A percentile compares a stretch with the other conserved stretches of the same genome.
Evolutionary conservation across 2,113 vertebrate genomes (phyloP).

Genomic region (Xenus cinereus): DNA sequence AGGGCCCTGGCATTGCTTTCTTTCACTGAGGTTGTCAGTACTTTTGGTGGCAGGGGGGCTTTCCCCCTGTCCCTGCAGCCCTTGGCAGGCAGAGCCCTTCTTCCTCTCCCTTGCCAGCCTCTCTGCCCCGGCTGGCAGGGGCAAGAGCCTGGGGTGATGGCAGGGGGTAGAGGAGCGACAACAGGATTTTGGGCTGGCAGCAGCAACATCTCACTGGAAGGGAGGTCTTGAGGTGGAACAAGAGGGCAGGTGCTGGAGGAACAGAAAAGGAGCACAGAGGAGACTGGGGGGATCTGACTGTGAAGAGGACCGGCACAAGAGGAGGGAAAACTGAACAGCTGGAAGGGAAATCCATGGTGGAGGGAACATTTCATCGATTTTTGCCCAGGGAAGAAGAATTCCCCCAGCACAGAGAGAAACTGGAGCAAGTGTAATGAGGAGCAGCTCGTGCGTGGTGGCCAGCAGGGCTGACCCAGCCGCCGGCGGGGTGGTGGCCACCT

Average conservation of each 20-base stretch:
- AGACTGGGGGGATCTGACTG: not conserved
- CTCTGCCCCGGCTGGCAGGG: not conserved
- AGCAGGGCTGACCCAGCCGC: not conserved
- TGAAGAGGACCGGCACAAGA: not conserved
- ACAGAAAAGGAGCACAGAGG: not conserved
- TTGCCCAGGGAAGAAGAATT: not conserved
- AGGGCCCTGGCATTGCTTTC: not conserved
- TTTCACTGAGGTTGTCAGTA: not conserved
- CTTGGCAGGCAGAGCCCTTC: not conserved
- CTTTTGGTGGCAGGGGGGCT: not conserved
- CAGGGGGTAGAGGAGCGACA: accelerated
- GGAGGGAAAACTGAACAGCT: not conserved
- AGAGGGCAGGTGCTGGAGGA: accelerated
- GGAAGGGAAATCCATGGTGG: not conserved
- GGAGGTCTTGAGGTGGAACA: not conserved
- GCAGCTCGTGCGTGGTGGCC: accelerated
- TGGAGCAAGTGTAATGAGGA: not conserved
- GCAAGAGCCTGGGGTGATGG: not conserved
- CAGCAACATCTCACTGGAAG: not conserved
- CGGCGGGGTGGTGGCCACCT: not conserved
- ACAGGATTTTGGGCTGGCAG: not conserved
- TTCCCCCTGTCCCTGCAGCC: not conserved
- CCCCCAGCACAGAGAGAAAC: not conserved
- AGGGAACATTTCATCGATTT: not conserved
- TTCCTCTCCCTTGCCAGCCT: not conserved